Base-by-base conservation (phyloP, 2,888 invertebrate species). In the Stenichneumon culpator region DNA sequence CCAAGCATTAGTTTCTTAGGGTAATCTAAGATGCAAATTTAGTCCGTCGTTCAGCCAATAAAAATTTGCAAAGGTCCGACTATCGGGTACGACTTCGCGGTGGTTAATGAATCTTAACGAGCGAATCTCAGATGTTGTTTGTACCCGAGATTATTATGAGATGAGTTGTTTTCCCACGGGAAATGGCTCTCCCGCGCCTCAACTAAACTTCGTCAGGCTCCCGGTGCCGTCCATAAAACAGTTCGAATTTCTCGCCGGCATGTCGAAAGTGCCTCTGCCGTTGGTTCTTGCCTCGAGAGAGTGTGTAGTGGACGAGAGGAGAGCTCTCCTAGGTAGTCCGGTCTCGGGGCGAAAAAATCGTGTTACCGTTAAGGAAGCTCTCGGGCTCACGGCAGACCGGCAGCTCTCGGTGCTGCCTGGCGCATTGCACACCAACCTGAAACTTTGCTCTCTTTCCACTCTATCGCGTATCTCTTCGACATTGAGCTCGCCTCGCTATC, bases 311-410 rank as follows among this genome's bases (percentile, higher is more conserved):
- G 32, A 36, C 36, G 36, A 16, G 36, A 16, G 67, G 39, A 67
- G 74, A 75, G 16, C 54, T 50, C 63, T 22, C 32, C 50, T 65
- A 50, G 77, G 67, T 77, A 77, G 77, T 77, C 77, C 77, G 52
- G 77, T 67, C 52, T 67, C 39, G 67, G 77, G 77, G 52, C 77
- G 77, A 84, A 65, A 79, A 75, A 79, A 60, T 74, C 32, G 57
- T 57, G 88, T 90, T 92, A 92, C 91, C 92, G 92, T 92, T 92
- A 92, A 90, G 90, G 90, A 90, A 90, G 89, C 87, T 82, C 87
- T 44, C 75, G 52, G 44, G 77, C 16, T 1, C 65, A 47, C 47
- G 28, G 65, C 6, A 67, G 75, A 65, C 50, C 75, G 36, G 36
- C 65, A 65, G 63, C 63, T 28, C 60, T 50, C n/a, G 54, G n/a